A percentile compares a stretch with the other conserved stretches of the same genome.
These are phyloP conservation scores for Mungos mungo DNA, from an alignment of 2,113 vertebrate genomes.

Conservation along the genomic window DNA sequence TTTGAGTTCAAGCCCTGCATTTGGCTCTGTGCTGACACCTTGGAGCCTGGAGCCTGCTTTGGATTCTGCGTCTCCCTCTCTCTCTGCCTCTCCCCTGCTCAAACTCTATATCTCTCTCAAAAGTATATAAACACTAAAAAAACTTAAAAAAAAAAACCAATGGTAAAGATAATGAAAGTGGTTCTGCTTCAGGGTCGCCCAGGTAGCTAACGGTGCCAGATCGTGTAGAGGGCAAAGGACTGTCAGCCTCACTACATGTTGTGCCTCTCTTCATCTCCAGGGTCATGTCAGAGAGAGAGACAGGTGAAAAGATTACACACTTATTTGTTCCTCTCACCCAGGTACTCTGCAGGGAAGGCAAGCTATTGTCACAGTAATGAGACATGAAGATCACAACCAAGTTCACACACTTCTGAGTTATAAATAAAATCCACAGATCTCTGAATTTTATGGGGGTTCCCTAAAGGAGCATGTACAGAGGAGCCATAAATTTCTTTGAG, in stretches of 20 bases:
- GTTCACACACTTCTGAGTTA: slow-evolving; percentile 14
- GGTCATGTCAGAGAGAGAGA: neutral
- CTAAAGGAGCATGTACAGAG: neutral
- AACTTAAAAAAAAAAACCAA: neutral
- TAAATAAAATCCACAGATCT: slow-evolving; percentile 33
- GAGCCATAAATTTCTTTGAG: neutral
- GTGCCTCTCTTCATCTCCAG: neutral
- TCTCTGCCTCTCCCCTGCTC: too few species aligned
- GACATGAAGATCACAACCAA: neutral
- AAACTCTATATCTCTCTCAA: too few species aligned
- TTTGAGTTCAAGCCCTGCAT: too few species aligned
- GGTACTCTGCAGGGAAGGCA: neutral
- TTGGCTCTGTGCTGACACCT: too few species aligned
- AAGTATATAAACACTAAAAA: too few species aligned
- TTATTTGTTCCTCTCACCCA: neutral
- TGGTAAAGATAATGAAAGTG: neutral
- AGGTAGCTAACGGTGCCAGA: neutral
- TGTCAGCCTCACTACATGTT: neutral
- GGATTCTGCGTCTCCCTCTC: too few species aligned
- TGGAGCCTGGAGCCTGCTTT: too few species aligned
- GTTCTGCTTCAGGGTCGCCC: neutral
- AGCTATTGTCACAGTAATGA: neutral
- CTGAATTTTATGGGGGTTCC: slow-evolving; percentile 4
- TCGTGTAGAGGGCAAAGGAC: neutral
- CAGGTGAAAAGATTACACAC: neutral